Evolutionary conservation across 2,888 invertebrate genomes (phyloP), one percentile per base, ranked within the genome.

Genomic region (Coecobrya sp.): DNA sequence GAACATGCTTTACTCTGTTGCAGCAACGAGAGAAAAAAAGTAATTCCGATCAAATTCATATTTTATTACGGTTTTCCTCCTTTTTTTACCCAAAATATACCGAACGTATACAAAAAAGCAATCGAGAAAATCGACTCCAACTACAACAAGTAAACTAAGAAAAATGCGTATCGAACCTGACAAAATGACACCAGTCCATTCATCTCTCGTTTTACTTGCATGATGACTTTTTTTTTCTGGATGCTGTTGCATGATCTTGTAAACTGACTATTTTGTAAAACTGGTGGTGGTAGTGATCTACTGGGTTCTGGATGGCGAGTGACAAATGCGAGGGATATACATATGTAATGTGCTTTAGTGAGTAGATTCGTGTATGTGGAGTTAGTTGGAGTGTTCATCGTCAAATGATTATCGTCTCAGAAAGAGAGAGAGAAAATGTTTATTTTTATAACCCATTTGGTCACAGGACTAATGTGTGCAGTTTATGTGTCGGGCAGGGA

Each of bases 381-480:
- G 19, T 4, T 30, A 2, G 36, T 70, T 2, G 36, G 2, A 36
- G 36, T 36, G 36, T 68, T 68, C 68, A 13, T 68, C 68, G 68
- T 68, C 68, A 68, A 68, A 68, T 68, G 7, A 30, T 68, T 68
- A 68, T 68, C 11, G 13, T 25, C n/a, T 25, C 16, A 11, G 5
- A 13, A 36, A 1, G n/a, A 19, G 8, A 11, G 5, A 13, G 7
- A 1, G n/a, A 19, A 1, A 62, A 16, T n/a, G 84, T 84, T 84
- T 84, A 84, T 84, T 84, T 84, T 30, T 84, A 30, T 42, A 62
- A 59, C 36, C 84, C 84, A 84, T 84, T 84, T 84, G 84, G 84
- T 84, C 84, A 55, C 81, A 49, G 16, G 7, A n/a, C 55, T 55
- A 55, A 55, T 55, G 55, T 55, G 19, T 8, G 19, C 55, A n/a